phyloP scores from a whole-genome alignment of 64 coral and sea anemone species.

The Montipora foliosa region DNA sequence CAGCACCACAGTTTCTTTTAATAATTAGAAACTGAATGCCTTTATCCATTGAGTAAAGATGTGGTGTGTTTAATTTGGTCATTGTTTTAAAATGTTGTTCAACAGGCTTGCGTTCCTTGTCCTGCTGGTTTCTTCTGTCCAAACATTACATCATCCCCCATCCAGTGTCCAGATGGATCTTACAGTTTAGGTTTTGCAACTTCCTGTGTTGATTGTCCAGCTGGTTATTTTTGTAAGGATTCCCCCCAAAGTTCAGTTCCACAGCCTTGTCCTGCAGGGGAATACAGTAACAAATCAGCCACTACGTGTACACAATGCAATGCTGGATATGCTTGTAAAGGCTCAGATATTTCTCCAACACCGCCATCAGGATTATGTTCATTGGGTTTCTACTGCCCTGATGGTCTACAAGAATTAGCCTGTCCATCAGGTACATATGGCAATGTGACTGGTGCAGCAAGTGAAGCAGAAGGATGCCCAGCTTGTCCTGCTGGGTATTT shows the following conservation, averaged over 20 bases:
- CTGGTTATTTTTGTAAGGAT: conserved; percentile 74
- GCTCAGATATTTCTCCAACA: conserved; percentile 63
- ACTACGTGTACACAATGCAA: conserved; percentile 60
- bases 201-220: conserved; percentile 80
- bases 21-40: too few species aligned
- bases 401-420: conserved; percentile 73
- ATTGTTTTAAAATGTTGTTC: neutral
- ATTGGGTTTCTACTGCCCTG: conserved; percentile 81
- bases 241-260: conserved; percentile 48
- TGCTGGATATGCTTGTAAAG: conserved; percentile 85
- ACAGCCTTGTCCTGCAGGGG: conserved; percentile 75
- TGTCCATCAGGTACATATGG: conserved; percentile 94
- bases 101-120: conserved; percentile 76
- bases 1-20: too few species aligned
- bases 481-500: conserved; percentile 90
- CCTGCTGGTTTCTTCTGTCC: conserved; percentile 90
- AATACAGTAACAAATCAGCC: conserved; percentile 89
- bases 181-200: conserved; percentile 86
- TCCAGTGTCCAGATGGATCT: conserved; percentile 56
- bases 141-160: conserved; percentile 81
- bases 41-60: too few species aligned
- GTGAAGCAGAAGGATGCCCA: conserved; percentile 72
- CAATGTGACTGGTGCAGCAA: conserved; percentile 80
- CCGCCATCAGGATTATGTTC: conserved; percentile 84
- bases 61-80: too few species aligned